phyloP scores from a whole-genome alignment of 2,888 invertebrate genomes.

The Oligia strigilis region DNA sequence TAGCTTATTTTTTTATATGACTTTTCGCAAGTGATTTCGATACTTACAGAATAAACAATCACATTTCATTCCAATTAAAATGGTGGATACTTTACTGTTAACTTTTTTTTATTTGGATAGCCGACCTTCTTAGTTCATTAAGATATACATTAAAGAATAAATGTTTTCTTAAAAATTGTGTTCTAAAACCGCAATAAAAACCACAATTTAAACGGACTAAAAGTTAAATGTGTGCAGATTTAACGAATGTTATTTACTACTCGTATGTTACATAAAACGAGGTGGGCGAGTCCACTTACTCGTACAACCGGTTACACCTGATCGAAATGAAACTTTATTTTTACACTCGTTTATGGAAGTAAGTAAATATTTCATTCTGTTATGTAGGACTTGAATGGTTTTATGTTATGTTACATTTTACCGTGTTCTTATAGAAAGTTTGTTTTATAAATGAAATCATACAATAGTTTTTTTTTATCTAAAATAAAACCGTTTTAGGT shows the following conservation, averaged over 20 bases:
- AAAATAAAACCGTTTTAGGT: background rate
- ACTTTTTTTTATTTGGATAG: background rate
- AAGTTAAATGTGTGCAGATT: background rate
- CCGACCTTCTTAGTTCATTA: too few species aligned
- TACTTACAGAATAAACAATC: background rate
- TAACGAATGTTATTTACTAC: constrained; percentile 1
- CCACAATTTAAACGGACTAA: background rate
- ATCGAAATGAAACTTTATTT: constrained; percentile 41
- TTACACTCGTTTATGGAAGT: constrained; percentile 13
- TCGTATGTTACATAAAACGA: constrained; percentile 36
- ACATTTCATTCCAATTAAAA: background rate
- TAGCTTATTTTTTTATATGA: background rate
- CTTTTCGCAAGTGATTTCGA: background rate
- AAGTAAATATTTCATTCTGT: constrained; percentile 31
- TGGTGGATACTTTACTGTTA: background rate
- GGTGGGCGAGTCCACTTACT: constrained; percentile 3
- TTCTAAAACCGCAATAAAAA: background rate
- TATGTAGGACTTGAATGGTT: constrained; percentile 9
- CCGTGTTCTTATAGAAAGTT: background rate
- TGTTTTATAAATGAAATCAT: background rate
- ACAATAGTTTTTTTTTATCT: background rate
- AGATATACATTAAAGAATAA: too few species aligned
- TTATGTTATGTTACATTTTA: background rate
- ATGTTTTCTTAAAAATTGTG: background rate
- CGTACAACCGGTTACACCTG: constrained; percentile 42